Conservation (phyloP, 1,140 invertebrate genomes). For the Drosophila erecta region DNA sequence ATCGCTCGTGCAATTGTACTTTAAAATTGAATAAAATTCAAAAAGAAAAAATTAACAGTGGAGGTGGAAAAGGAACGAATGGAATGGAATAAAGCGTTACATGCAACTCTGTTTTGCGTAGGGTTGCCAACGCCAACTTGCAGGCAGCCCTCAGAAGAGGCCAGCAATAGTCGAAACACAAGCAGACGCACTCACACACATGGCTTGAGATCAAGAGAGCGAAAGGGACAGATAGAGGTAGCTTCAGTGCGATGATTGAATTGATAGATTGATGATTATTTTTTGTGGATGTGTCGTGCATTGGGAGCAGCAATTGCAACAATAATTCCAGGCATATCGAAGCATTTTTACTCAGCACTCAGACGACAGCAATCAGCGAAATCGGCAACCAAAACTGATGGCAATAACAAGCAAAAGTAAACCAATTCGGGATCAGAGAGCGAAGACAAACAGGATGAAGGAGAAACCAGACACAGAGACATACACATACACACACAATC, state of each 20-base stretch:
- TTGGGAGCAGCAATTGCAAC: slow-evolving; percentile 73
- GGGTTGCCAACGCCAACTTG: slow-evolving; percentile 27
- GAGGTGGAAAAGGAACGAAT: slow-evolving; percentile 11
- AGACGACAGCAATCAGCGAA: slow-evolving; percentile 58
- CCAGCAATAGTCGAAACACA: slow-evolving; percentile 24
- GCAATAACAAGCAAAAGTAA: slow-evolving; percentile 54
- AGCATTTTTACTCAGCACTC: slow-evolving; percentile 65
- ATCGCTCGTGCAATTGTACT: slow-evolving; percentile 71
- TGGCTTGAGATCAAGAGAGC: slow-evolving; percentile 1
- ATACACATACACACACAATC: slow-evolving; percentile 13
- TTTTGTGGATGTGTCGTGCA: slow-evolving; percentile 50
- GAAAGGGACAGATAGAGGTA: background rate
- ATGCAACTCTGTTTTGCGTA: slow-evolving; percentile 23
- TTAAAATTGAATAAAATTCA: slow-evolving; percentile 81
- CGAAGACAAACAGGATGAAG: slow-evolving; percentile 19
- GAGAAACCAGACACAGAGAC: slow-evolving; percentile 9
- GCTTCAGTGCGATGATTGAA: slow-evolving; percentile 5
- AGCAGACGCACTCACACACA: slow-evolving; percentile 33
- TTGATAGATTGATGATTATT: slow-evolving; percentile 27
- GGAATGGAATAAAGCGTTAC: slow-evolving; percentile 19
- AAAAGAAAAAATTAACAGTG: slow-evolving; percentile 29
- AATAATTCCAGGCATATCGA: slow-evolving; percentile 82
- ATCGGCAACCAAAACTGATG: slow-evolving; percentile 47
- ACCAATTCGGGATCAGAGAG: slow-evolving; percentile 38
- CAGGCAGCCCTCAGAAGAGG: slow-evolving; percentile 19